phyloP scores from a whole-genome alignment of 2,797 vertebrate species.

The Hippoglossus hippoglossus region DNA sequence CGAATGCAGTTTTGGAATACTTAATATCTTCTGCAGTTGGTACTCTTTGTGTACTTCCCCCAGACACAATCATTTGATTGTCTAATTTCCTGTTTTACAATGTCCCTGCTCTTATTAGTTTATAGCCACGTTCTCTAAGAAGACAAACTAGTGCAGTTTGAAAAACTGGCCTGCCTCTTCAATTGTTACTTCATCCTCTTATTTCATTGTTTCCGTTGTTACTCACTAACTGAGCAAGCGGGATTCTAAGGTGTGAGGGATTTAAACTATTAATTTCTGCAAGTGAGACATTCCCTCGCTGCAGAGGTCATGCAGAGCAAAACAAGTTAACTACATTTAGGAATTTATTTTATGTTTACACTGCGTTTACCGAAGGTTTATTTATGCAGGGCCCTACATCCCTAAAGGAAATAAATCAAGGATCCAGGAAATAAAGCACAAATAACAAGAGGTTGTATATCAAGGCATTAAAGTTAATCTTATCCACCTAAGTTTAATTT shows the following conservation, averaged over 20 bases:
- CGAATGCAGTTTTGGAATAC: background rate
- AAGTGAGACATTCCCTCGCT: slow-evolving; percentile 11
- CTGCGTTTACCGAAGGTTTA: background rate
- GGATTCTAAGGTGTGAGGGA: slow-evolving; percentile 37
- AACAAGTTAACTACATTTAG: background rate
- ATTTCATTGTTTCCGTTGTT: slow-evolving; percentile 54
- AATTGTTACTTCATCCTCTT: slow-evolving; percentile 52
- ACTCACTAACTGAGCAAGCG: background rate
- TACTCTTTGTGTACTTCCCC: slow-evolving; percentile 39
- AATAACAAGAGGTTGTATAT: background rate
- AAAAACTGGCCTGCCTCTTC: slow-evolving; percentile 65
- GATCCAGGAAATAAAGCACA: background rate
- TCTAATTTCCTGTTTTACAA: slow-evolving; percentile 68
- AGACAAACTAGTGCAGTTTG: slow-evolving; percentile 46
- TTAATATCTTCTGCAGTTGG: slow-evolving; percentile 11
- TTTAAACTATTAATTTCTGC: slow-evolving; percentile 16
- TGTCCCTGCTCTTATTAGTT: slow-evolving; percentile 42
- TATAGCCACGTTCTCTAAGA: slow-evolving; percentile 38
- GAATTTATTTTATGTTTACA: background rate
- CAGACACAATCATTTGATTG: slow-evolving; percentile 34
- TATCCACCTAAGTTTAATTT: background rate
- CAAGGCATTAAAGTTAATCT: background rate
- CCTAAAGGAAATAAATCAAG: slow-evolving; percentile 2
- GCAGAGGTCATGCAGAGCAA: background rate
- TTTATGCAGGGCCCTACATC: background rate